phyloP scores from a whole-genome alignment of 2,113 vertebrate genomes.

The Conger conger region DNA sequence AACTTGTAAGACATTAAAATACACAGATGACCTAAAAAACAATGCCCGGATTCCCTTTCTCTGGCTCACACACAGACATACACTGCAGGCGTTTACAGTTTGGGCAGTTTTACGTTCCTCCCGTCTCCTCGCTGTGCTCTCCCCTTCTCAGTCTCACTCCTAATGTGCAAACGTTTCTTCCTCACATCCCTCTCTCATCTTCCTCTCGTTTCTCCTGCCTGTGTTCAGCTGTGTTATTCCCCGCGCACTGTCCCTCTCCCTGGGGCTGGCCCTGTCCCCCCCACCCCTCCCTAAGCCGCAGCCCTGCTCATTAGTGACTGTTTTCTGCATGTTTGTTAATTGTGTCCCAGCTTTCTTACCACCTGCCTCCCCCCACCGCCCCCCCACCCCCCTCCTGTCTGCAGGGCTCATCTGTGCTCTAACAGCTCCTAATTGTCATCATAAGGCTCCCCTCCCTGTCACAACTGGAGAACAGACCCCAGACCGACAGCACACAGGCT shows the following conservation, averaged over 20 bases:
- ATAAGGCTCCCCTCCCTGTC: conserved; percentile 72
- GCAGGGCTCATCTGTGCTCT: conserved; percentile 64
- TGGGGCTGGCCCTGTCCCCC: conserved; percentile 35
- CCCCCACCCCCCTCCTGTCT: conserved; percentile 12
- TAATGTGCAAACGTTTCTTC: not conserved
- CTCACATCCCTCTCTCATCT: not conserved
- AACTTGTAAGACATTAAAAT: too few relatives aligned
- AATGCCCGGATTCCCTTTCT: not conserved
- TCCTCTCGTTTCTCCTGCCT: not conserved
- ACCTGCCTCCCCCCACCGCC: conserved; percentile 46
- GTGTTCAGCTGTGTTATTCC: not conserved
- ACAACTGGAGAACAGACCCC: conserved; percentile 76
- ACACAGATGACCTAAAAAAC: too few relatives aligned
- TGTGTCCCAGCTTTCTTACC: conserved; percentile 60
- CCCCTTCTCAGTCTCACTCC: not conserved
- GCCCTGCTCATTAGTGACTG: conserved; percentile 69
- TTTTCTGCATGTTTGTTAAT: conserved; percentile 75
- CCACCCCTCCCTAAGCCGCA: conserved; percentile 56
- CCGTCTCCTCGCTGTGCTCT: not conserved
- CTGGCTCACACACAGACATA: not conserved
- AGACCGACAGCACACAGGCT: conserved; percentile 69
- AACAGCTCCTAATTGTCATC: conserved; percentile 77
- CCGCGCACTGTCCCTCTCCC: not conserved
- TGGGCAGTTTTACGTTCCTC: not conserved
- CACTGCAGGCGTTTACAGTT: not conserved